Percentiles rank a stretch among this genome's conserved stretches.
Conservation (phyloP, 2,113 vertebrate species). For the Propithecus coquereli region DNA sequence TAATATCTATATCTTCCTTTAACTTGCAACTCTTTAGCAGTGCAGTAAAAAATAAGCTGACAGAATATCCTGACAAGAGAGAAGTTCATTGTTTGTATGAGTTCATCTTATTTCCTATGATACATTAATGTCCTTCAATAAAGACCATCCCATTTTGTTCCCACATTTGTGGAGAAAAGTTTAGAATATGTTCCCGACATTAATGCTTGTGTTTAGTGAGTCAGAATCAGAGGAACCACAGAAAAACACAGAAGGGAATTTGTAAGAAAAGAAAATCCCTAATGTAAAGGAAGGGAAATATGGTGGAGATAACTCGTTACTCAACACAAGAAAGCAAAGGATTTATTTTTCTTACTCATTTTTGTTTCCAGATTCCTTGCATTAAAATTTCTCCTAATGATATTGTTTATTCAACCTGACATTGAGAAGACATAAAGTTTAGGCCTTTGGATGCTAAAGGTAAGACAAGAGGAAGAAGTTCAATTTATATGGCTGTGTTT, state of each 20-base stretch:
- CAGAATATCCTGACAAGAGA: constrained; percentile 62
- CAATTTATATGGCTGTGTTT: neutral
- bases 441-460: neutral
- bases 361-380: neutral
- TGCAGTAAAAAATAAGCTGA: constrained; percentile 50
- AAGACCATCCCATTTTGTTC: constrained; percentile 51
- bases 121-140: constrained; percentile 62
- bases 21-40: constrained; percentile 14
- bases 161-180: constrained; percentile 16
- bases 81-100: constrained; percentile 53
- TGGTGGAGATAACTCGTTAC: neutral
- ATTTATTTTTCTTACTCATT: neutral
- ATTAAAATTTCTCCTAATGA: neutral
- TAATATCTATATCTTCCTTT: constrained; percentile 35
- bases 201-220: constrained; percentile 43
- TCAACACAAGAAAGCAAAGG: neutral
- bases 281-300: neutral
- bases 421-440: neutral
- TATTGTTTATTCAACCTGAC: neutral
- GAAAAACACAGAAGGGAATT: neutral
- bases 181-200: constrained; percentile 32
- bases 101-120: constrained; percentile 60
- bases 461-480: neutral
- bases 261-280: neutral
- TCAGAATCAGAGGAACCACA: constrained; percentile 41